Evolutionary conservation across 2,888 invertebrate species (phyloP).

Genomic region (Melinopterus prodromus): DNA sequence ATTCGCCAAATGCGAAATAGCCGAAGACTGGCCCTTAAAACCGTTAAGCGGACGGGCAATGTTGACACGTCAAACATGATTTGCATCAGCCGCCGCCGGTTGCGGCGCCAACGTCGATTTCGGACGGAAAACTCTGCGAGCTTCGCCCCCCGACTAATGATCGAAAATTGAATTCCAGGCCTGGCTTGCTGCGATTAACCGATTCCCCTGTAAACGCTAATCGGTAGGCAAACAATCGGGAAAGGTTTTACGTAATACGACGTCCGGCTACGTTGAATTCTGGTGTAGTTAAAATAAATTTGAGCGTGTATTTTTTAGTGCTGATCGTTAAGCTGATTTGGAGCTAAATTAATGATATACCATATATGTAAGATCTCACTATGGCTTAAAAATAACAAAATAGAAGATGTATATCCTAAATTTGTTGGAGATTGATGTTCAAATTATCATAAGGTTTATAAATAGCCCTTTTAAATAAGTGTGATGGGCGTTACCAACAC

Average conservation of each 20-base stretch:
- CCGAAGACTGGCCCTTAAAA: not conserved
- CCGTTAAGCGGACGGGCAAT: not conserved
- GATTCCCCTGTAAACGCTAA: not conserved
- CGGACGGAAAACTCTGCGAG: not conserved
- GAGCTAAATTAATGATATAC: no score
- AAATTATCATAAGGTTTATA: no score
- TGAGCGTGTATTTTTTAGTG: not conserved
- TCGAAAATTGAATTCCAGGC: not conserved
- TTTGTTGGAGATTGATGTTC: no score
- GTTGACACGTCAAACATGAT: conserved; percentile 26
- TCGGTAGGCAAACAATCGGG: not conserved
- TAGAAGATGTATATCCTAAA: no score
- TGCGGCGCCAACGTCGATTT: not conserved
- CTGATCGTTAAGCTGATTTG: no score
- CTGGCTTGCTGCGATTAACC: not conserved
- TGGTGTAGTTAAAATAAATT: not conserved
- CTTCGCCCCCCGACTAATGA: not conserved
- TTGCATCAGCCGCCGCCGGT: conserved; percentile 7
- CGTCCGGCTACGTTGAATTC: not conserved
- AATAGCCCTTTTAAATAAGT: no score
- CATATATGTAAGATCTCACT: no score
- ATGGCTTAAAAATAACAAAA: no score
- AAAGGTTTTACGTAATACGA: not conserved
- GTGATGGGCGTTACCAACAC: no score
- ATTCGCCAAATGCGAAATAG: not conserved